Base-by-base conservation (phyloP, 2,888 invertebrate genomes). In the Pelosia muscerda region DNA sequence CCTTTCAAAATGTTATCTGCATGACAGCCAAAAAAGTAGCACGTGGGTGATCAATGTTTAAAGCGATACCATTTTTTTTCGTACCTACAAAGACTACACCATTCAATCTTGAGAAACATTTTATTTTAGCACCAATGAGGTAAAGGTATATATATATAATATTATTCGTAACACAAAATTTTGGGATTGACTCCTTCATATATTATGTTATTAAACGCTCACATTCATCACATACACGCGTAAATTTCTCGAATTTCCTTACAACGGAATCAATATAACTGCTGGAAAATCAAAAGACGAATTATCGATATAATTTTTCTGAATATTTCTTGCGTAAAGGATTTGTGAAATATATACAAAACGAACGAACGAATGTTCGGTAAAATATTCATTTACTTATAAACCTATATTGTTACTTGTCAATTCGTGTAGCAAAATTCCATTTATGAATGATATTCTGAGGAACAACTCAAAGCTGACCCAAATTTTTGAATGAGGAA, bases 401-500 rank as follows among this genome's bases (percentile, higher is more conserved):
- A 73, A 79, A 72, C 54, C 72, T 71, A 72, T 74, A 79, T 79
- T 79, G 76, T 81, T 79, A 80, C 79, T 77, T 81, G 82, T 77
- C 82, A 77, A 81, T 76, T 75, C 79, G 72, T 74, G 76, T 75
- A 83, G 79, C 75, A 77, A 79, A 79, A 79, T 83, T 77, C 76
- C 73, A 72, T 72, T 79, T 83, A 81, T 71, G 66, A 71, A 62
- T 73, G 71, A 81, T 79, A 75, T 83, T 82, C 77, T 77, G 65
- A 71, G 76, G 76, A 82, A 85, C 83, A 86, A 84, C 83, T 81
- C 75, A 82, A 79, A 74, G 74, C 77, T 83, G 84, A 84, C 84
- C 86, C 82, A 78, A 84, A 86, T 85, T 84, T 82, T 75, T 81
- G 81, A 81, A 83, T 77, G 76, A 83, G 77, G 71, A 77, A 68